Conservation (phyloP, 2,797 vertebrate genomes). For the Philypnodon macrostomus region DNA sequence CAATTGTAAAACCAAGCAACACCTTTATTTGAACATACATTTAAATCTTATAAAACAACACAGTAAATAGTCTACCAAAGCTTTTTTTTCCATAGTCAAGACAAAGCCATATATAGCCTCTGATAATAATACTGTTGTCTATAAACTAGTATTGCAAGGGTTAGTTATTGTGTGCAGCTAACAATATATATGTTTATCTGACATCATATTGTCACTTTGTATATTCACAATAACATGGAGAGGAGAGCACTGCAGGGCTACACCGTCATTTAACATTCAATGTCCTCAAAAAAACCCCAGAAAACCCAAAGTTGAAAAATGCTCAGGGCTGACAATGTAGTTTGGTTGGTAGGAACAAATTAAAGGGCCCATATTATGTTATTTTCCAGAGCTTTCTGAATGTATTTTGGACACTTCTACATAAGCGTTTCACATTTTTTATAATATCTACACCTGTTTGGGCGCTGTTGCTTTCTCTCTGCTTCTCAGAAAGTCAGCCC, state of each 20-base stretch:
- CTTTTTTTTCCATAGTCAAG: slow-evolving; percentile 47
- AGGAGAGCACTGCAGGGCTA: slow-evolving; percentile 34
- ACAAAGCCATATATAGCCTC: slow-evolving; percentile 54
- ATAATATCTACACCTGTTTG: no score
- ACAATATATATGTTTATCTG: slow-evolving; percentile 19
- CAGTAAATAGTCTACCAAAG: slow-evolving; percentile 61
- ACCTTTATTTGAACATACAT: slow-evolving; percentile 68
- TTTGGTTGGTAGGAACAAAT: slow-evolving; percentile 44
- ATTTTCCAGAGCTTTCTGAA: no score
- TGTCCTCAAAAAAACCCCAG: slow-evolving; percentile 29
- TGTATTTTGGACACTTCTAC: no score
- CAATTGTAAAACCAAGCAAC: slow-evolving; percentile 54
- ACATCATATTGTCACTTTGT: slow-evolving; percentile 9
- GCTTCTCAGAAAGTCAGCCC: no score
- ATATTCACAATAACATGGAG: slow-evolving; percentile 22
- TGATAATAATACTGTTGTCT: slow-evolving; percentile 55
- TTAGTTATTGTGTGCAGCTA: slow-evolving; percentile 28
- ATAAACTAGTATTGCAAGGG: slow-evolving; percentile 58
- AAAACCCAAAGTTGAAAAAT: slow-evolving; percentile 1
- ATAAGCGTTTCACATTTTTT: no score
- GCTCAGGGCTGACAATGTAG: slow-evolving; percentile 27
- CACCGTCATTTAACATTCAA: slow-evolving; percentile 45
- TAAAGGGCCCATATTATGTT: no score
- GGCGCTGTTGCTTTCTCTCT: no score
- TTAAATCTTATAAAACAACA: slow-evolving; percentile 68